Percentiles rank a stretch among this genome's conserved stretches.
Conservation (phyloP, 2,888 invertebrate species). For the Phortica okadai region DNA sequence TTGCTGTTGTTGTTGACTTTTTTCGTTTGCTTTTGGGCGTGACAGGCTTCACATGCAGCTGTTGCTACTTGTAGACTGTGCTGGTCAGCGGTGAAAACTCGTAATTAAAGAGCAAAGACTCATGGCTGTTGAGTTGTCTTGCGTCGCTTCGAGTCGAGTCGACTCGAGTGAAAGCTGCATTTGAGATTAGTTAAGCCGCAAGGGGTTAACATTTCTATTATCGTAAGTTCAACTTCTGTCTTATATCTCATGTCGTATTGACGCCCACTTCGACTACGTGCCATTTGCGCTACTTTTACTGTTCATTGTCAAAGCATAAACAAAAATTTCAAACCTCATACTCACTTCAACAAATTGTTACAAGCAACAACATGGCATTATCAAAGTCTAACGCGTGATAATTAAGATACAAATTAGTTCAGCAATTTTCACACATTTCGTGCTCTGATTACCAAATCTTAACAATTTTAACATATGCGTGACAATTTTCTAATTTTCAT, state of each 20-base stretch:
- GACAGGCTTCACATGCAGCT: slow-evolving; percentile 13
- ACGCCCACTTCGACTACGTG: not conserved
- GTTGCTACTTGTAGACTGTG: not conserved
- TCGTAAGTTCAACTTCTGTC: no score
- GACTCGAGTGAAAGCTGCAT: not conserved
- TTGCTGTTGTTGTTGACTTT: not conserved
- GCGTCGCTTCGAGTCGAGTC: not conserved
- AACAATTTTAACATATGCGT: not conserved
- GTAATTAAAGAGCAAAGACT: slow-evolving; percentile 20
- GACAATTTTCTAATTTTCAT: not conserved
- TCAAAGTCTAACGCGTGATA: not conserved
- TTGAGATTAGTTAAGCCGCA: not conserved
- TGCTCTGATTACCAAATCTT: slow-evolving; percentile 12
- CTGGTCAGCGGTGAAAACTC: slow-evolving; percentile 26
- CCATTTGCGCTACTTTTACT: no score
- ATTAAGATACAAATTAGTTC: not conserved
- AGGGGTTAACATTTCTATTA: no score
- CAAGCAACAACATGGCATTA: not conserved
- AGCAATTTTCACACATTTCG: slow-evolving; percentile 8
- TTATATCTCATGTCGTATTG: not conserved
- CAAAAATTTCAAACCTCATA: no score
- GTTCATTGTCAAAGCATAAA: no score
- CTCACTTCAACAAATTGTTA: not conserved
- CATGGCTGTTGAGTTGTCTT: not conserved
- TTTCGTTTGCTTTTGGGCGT: slow-evolving; percentile 12